These are phyloP conservation scores for Chlorops oryzae DNA, from an alignment of 1,140 invertebrate genomes.

Conservation along the genomic window DNA sequence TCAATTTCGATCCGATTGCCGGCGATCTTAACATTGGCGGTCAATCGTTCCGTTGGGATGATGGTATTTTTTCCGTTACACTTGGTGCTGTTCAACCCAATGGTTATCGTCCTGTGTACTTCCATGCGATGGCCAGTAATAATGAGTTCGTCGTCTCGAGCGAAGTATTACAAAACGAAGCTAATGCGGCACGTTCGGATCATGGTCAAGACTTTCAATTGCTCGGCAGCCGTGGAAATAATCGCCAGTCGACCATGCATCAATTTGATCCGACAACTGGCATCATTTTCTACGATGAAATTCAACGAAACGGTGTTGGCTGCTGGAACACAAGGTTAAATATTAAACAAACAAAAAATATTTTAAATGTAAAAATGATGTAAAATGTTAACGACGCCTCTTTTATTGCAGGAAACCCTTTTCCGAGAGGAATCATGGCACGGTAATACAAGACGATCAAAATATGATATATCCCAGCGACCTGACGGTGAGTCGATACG, in stretches of 20 bases:
- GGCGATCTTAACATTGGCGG: conserved; percentile 63
- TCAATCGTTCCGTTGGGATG: conserved; percentile 64
- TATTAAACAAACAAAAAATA: too few relatives aligned
- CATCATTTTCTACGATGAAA: conserved; percentile 61
- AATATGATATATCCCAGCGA: conserved; percentile 60
- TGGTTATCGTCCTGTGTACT: conserved; percentile 57
- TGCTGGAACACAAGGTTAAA: conserved; percentile 64
- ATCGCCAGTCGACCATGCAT: conserved; percentile 59
- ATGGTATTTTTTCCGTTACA: conserved; percentile 65
- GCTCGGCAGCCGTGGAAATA: conserved; percentile 55
- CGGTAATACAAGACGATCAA: conserved; percentile 53
- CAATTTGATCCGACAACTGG: conserved; percentile 53
- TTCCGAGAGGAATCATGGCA: conserved; percentile 52
- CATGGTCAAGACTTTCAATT: conserved; percentile 53
- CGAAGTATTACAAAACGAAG: conserved; percentile 56
- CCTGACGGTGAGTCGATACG: conserved; percentile 31
- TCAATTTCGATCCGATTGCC: conserved; percentile 62
- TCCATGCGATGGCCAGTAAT: conserved; percentile 61
- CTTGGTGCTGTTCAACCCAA: conserved; percentile 52
- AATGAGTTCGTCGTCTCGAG: conserved; percentile 64
- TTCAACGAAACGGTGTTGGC: conserved; percentile 60
- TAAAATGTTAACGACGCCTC: too few relatives aligned
- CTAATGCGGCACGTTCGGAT: conserved; percentile 53
- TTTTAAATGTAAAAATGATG: too few relatives aligned
- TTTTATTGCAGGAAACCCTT: conserved; percentile 50